Base-by-base conservation (phyloP, 2,113 vertebrate species). In the Prolemur simus region DNA sequence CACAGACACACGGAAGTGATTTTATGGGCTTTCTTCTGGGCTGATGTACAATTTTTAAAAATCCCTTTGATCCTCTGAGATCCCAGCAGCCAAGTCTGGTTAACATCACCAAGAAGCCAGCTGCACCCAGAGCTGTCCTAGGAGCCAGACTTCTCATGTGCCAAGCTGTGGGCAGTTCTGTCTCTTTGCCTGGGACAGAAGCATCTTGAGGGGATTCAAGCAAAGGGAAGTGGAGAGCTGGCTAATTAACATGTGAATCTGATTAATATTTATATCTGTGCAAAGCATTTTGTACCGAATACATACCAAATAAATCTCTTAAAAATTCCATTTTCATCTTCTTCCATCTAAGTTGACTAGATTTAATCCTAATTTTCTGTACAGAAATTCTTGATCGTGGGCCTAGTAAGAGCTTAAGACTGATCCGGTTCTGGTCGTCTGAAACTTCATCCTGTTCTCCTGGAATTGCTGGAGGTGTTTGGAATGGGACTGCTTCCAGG, bases 1-100 rank as follows among this genome's bases (percentile, higher is more conserved):
- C 97, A 93, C 77, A 96, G 93, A 97, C 97, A 98, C 97, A 98
- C 96, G 97, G 97, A 97, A 98, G 89, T 93, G 97, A 98, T 98
- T 98, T 97, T 94, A 96, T 93, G 78, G 95, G 87, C 89, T 98
- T 96, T 96, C 95, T 96, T 97, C 93, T 96, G 96, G 96, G 96
- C 93, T 97, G 77, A 91, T 94, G 96, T 74, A 94, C 95, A 98
- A 94, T 97, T 98, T 98, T 63, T 14, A 7, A 56, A 96, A 97
- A 96, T 95, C 96, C 91, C 93, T 97, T 98, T 97, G 97, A 97
- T 97, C 97, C 95, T 95, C 45, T 80, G 97, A 93, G 96, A 98
- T 98, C 82, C 88, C 95, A 58, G 95, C 89, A 96, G 96, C 97
- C 97, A 96, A 83, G 95, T 95, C 94, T 96, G 93, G 96, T 97